These are phyloP conservation scores for Pseudococcus viburni DNA, from an alignment of 2,888 invertebrate species.

Conservation along the genomic window DNA sequence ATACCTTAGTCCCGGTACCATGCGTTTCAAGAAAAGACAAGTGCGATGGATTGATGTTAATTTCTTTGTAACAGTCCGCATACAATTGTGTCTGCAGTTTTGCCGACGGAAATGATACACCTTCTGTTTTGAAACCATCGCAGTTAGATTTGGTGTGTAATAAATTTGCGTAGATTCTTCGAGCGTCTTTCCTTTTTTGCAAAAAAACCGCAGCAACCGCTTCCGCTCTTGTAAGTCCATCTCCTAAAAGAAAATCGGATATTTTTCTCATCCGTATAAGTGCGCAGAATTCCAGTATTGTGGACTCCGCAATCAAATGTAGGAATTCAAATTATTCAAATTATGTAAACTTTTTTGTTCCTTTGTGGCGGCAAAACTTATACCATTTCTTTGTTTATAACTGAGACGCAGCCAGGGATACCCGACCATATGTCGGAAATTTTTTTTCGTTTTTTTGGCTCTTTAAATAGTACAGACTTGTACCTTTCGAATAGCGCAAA, in stretches of 20 bases:
- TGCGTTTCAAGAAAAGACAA: slow-evolving; percentile 68
- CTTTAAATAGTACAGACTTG: too few relatives aligned
- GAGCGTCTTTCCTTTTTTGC: slow-evolving; percentile 71
- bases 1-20: slow-evolving; percentile 68
- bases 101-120: slow-evolving; percentile 49
- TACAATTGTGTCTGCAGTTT: slow-evolving; percentile 63
- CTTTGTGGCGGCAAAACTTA: too few relatives aligned
- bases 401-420: too few relatives aligned
- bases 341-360: too few relatives aligned
- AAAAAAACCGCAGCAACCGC: slow-evolving; percentile 71
- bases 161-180: slow-evolving; percentile 73
- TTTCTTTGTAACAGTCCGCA: slow-evolving; percentile 67
- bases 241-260: slow-evolving; percentile 68
- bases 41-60: slow-evolving; percentile 67
- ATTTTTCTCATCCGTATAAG: too few relatives aligned
- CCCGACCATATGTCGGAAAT: too few relatives aligned
- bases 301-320: too few relatives aligned
- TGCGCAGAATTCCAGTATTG: too few relatives aligned
- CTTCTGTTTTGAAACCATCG: slow-evolving; percentile 73
- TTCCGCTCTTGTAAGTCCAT: slow-evolving; percentile 73
- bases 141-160: slow-evolving; percentile 71
- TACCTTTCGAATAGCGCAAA: too few relatives aligned
- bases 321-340: too few relatives aligned
- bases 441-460: too few relatives aligned
- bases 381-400: too few relatives aligned